Conservation (phyloP, 1,140 invertebrate species). For the Macrobrachium rosenbergii region DNA sequence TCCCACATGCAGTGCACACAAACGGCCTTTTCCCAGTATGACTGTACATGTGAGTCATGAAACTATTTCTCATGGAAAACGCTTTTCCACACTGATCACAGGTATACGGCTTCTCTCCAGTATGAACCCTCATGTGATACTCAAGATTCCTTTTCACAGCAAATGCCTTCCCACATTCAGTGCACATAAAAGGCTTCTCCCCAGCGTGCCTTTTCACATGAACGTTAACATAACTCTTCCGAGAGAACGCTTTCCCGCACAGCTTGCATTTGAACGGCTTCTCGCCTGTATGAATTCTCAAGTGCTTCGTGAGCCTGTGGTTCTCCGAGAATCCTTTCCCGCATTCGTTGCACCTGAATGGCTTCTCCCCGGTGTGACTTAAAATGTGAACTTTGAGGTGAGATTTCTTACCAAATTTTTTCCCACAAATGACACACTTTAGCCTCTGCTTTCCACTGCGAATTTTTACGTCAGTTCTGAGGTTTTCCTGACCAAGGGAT, state of each 20-base stretch:
- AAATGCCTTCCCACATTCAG: constrained; percentile 60
- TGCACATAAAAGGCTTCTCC: constrained; percentile 65
- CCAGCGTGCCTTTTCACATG: constrained; percentile 49
- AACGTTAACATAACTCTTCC: constrained; percentile 14
- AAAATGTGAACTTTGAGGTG: too few relatives aligned
- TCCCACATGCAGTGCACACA: constrained; percentile 37
- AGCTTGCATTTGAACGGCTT: constrained; percentile 91
- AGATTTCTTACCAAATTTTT: too few relatives aligned
- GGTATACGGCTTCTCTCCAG: not conserved
- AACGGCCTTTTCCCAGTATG: constrained; percentile 52
- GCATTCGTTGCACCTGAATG: not conserved
- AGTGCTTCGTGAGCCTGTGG: constrained; percentile 74
- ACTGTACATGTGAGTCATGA: not conserved
- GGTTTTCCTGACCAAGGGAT: too few relatives aligned
- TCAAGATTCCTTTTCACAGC: constrained; percentile 1
- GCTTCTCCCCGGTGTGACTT: not conserved
- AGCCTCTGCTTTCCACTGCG: too few relatives aligned
- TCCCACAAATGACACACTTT: too few relatives aligned
- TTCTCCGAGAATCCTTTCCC: constrained; percentile 11
- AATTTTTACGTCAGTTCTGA: too few relatives aligned
- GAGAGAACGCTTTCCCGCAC: constrained; percentile 11
- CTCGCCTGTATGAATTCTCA: constrained; percentile 96
- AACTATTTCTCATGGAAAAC: not conserved
- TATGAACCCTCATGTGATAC: not conserved
- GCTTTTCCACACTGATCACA: constrained; percentile 5